Percentiles rank a stretch among this genome's conserved stretches.
phyloP scores from a whole-genome alignment of 2,113 vertebrate species.

The Leptobrachium ailaonicum region DNA sequence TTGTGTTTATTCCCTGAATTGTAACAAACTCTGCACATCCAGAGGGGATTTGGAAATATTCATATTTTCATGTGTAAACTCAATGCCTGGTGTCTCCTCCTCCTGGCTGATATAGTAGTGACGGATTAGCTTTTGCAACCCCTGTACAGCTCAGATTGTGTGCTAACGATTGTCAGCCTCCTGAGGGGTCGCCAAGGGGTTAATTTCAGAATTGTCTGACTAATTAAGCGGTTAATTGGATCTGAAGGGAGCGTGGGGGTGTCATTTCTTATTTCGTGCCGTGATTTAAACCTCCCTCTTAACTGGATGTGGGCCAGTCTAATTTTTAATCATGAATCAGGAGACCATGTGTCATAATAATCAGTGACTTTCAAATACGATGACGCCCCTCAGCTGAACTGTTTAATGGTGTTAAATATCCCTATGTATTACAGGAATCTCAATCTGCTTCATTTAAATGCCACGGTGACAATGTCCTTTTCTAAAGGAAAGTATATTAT shows the following conservation, averaged over 20 bases:
- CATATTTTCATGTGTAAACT: too few relatives aligned
- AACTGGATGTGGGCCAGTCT: constrained; percentile 43
- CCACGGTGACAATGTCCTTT: not conserved
- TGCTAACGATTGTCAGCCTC: not conserved
- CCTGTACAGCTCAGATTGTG: not conserved
- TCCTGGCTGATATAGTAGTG: not conserved
- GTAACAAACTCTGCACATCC: not conserved
- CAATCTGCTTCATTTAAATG: not conserved
- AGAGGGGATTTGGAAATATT: too few relatives aligned
- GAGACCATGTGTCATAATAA: constrained; percentile 42
- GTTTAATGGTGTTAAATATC: not conserved
- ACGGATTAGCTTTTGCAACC: not conserved
- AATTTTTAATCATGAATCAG: constrained; percentile 48
- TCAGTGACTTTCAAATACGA: constrained; percentile 37
- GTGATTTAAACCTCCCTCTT: constrained; percentile 43
- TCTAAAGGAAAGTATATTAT: not conserved
- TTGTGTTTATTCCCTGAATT: not conserved
- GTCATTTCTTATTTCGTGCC: constrained; percentile 40
- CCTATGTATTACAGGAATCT: not conserved
- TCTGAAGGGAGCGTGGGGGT: constrained; percentile 44
- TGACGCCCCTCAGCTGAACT: not conserved
- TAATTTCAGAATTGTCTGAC: constrained; percentile 41
- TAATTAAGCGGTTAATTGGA: constrained; percentile 50
- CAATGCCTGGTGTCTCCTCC: not conserved
- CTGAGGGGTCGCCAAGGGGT: constrained; percentile 5